Evolutionary conservation across 2,797 vertebrate genomes (phyloP).

Genomic region (Sciaenops ocellatus): DNA sequence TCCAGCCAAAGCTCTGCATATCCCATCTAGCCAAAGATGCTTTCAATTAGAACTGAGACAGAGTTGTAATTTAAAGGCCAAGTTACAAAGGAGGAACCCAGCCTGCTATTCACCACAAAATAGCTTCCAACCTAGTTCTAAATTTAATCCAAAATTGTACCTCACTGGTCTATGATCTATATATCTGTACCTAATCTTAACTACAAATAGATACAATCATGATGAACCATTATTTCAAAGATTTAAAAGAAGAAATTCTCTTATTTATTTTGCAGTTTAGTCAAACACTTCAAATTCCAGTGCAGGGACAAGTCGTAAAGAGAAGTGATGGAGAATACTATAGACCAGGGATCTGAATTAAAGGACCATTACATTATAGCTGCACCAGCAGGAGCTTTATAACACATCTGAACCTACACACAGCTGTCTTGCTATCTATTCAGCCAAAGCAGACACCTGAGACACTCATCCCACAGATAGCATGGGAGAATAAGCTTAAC

Average conservation of each 20-base stretch:
- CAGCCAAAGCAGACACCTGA: constrained; percentile 37
- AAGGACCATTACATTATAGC: constrained; percentile 27
- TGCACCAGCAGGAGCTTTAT: constrained; percentile 40
- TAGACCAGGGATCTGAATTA: constrained; percentile 29
- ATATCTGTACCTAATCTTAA: constrained; percentile 5
- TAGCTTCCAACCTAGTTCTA: constrained; percentile 29
- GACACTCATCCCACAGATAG: constrained; percentile 16
- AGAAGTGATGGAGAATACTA: constrained; percentile 12
- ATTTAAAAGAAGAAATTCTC: background rate
- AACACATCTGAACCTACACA: constrained; percentile 27
- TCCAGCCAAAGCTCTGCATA: constrained; percentile 50
- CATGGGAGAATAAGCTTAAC: constrained; percentile 20
- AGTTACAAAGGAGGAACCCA: constrained; percentile 44
- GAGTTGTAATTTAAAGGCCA: constrained; percentile 65
- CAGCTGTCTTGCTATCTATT: constrained; percentile 28
- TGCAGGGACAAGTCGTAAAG: background rate
- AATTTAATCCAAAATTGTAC: constrained; percentile 35
- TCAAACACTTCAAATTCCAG: background rate
- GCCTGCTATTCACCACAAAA: constrained; percentile 39
- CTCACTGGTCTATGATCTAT: constrained; percentile 15
- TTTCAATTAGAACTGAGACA: constrained; percentile 68
- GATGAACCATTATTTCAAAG: constrained; percentile 8
- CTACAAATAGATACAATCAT: constrained; percentile 18
- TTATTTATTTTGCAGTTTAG: constrained; percentile 8
- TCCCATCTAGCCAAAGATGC: constrained; percentile 57